These are phyloP conservation scores for Temnothorax unifasciatus DNA, from an alignment of 2,888 invertebrate genomes.

Conservation along the genomic window DNA sequence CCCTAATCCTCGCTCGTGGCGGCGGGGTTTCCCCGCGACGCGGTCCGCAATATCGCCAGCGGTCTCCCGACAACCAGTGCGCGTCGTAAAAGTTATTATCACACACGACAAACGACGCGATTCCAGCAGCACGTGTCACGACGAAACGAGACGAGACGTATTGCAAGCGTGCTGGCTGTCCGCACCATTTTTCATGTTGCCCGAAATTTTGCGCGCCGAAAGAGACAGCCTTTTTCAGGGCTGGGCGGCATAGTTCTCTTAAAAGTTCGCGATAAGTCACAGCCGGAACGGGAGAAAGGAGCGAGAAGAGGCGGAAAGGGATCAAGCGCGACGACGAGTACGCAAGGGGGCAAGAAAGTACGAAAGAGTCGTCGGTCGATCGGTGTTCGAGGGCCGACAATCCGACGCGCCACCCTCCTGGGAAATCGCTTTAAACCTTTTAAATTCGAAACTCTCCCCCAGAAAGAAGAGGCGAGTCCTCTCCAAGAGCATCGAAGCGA, in stretches of 20 bases:
- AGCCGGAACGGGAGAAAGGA: slow-evolving; percentile 28
- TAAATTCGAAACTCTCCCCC: slow-evolving; percentile 80
- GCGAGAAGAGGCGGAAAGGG: slow-evolving; percentile 42
- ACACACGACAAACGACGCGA: slow-evolving; percentile 54
- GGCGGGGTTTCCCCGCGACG: slow-evolving; percentile 43
- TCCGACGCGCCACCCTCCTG: slow-evolving; percentile 81
- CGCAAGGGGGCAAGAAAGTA: slow-evolving; percentile 16
- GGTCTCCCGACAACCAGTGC: slow-evolving; percentile 49
- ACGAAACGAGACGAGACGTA: slow-evolving; percentile 18
- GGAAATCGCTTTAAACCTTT: slow-evolving; percentile 86
- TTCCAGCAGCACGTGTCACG: slow-evolving; percentile 52
- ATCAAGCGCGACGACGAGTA: slow-evolving; percentile 27
- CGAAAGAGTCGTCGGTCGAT: slow-evolving; percentile 71
- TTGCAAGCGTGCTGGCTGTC: slow-evolving; percentile 16
- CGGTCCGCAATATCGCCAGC: slow-evolving; percentile 29
- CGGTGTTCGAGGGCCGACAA: slow-evolving; percentile 76
- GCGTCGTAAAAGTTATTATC: slow-evolving; percentile 73
- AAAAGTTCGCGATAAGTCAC: slow-evolving; percentile 78
- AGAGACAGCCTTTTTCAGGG: slow-evolving; percentile 37
- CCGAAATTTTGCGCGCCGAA: slow-evolving; percentile 56
- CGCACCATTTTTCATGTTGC: slow-evolving; percentile 76
- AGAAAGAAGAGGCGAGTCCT: slow-evolving; percentile 71
- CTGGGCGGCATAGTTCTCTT: slow-evolving; percentile 59
- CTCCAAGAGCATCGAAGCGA: slow-evolving; percentile 66
- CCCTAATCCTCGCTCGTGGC: slow-evolving; percentile 61